Evolutionary conservation across 2,797 vertebrate species (phyloP).

Genomic region (Limnodromus scolopaceus): DNA sequence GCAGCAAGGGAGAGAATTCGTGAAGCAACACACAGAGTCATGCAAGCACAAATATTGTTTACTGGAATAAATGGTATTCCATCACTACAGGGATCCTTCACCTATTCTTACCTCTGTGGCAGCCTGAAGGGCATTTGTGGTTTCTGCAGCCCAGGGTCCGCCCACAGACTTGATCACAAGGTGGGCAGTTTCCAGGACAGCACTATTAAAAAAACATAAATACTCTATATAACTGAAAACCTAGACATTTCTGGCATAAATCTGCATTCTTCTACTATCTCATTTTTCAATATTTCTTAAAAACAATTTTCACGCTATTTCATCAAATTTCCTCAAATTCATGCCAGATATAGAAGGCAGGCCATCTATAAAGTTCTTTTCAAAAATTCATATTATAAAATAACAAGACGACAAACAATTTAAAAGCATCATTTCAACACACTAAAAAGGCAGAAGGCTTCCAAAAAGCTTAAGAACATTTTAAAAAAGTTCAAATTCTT

Average conservation of each 20-base stretch:
- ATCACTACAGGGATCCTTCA: background rate
- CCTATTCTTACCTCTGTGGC: slow-evolving; percentile 90
- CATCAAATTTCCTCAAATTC: background rate
- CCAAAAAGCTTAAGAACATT: background rate
- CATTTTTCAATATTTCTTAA: background rate
- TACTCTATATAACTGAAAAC: background rate
- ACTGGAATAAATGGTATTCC: background rate
- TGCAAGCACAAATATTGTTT: background rate
- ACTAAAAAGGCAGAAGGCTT: background rate
- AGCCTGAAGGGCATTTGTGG: slow-evolving; percentile 95
- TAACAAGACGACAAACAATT: background rate
- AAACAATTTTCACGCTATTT: background rate
- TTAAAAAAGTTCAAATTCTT: background rate
- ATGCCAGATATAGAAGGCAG: background rate
- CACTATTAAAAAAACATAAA: slow-evolving; percentile 78
- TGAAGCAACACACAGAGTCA: background rate
- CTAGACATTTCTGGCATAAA: background rate
- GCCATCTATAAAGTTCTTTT: background rate
- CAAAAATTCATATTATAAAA: background rate
- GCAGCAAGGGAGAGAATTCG: background rate
- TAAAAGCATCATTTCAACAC: background rate
- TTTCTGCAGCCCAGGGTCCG: slow-evolving; percentile 92
- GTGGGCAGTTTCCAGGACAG: slow-evolving; percentile 93
- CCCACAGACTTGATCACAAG: slow-evolving; percentile 92
- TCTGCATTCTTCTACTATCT: background rate